Percentiles rank a stretch among this genome's conserved stretches.
Evolutionary conservation across 2,113 vertebrate species (phyloP).

Genomic region (Sinocyclocheilus grahami): DNA sequence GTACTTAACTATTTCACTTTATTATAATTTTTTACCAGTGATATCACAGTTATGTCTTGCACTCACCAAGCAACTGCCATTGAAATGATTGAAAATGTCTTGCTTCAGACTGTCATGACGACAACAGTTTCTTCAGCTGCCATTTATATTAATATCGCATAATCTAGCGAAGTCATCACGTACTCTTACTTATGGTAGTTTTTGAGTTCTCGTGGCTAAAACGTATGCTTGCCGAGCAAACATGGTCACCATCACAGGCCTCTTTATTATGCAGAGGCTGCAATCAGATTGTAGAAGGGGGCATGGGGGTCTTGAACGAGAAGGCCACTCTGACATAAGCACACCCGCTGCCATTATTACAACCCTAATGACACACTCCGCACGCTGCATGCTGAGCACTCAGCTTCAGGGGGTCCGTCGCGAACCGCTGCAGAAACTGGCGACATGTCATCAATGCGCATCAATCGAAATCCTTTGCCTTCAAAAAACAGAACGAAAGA

Average conservation of each 20-base stretch:
- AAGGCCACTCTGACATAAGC: conserved; percentile 81
- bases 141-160: neutral
- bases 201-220: neutral
- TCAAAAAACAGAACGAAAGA: conserved; percentile 64
- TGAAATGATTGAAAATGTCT: neutral
- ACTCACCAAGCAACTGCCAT: neutral
- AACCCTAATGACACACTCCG: conserved; percentile 86
- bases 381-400: conserved; percentile 88
- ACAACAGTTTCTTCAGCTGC: neutral
- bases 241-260: conserved; percentile 59
- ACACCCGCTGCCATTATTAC: conserved; percentile 83
- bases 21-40: neutral
- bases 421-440: conserved; percentile 81
- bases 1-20: neutral
- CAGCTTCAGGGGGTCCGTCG: conserved; percentile 84
- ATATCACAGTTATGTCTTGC: neutral
- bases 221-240: conserved; percentile 54
- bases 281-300: conserved; percentile 76
- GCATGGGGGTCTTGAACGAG: conserved; percentile 74
- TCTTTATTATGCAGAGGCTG: conserved; percentile 82
- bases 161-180: neutral
- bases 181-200: neutral
- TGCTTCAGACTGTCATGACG: neutral
- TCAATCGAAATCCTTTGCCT: conserved; percentile 74
- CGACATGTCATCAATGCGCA: conserved; percentile 84